A percentile compares a stretch with the other conserved stretches of the same genome.
Conservation (phyloP, 2,888 invertebrate genomes). For the Mantis religiosa region DNA sequence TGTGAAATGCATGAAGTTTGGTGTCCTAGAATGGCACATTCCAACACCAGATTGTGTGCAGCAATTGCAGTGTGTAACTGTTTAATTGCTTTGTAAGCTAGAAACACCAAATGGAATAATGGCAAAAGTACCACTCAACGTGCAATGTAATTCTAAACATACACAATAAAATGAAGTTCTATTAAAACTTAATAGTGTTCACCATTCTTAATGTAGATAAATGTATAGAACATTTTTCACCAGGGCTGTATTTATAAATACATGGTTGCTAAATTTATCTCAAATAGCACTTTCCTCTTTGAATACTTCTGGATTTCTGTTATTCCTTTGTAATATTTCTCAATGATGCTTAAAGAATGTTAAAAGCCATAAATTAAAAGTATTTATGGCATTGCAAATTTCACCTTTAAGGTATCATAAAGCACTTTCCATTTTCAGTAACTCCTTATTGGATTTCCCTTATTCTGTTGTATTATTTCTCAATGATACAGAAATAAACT, state of each 20-base stretch:
- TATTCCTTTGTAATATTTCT: no score
- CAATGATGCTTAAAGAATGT: no score
- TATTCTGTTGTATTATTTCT: no score
- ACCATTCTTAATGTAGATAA: not conserved
- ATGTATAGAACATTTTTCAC: not conserved
- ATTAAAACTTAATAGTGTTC: not conserved
- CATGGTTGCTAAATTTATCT: not conserved
- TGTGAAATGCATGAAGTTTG: not conserved
- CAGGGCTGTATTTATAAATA: not conserved
- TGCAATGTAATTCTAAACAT: not conserved
- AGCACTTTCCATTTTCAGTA: not conserved
- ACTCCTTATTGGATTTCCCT: not conserved
- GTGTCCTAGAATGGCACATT: not conserved
- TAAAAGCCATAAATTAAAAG: no score
- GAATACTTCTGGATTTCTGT: not conserved
- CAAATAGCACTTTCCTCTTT: not conserved
- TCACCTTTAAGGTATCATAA: no score
- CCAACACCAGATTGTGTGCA: not conserved
- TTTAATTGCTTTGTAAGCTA: not conserved
- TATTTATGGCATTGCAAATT: no score
- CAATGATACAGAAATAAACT: no score
- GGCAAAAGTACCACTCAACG: not conserved
- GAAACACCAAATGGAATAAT: not conserved
- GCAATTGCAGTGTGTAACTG: not conserved
- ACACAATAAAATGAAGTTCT: not conserved